Evolutionary conservation across 30 jellyfish, hydroid and myxozoan genomes (phyloP), one percentile per base, ranked within the genome.

Genomic region (Mastigias papua): DNA sequence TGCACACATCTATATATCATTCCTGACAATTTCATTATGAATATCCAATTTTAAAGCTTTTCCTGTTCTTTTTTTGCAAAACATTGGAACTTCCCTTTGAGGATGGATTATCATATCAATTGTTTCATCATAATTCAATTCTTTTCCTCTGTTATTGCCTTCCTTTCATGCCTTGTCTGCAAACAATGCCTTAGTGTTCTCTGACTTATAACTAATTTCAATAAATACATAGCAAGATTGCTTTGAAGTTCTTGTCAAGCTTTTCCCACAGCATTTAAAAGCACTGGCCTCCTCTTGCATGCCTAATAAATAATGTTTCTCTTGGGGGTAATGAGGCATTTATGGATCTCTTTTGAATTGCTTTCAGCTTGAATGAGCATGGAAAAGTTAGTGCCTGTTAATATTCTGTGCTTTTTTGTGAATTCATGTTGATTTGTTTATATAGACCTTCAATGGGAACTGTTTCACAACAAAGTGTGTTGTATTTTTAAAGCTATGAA

Each of bases 261-360:
- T 63, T n/a, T 63, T 63, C 74, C 74, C 74, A 63, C 74, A 63
- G 74, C 42, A 63, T 3, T 17, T 8, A 1, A 63, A 25, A 1
- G 3, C 46, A 10, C 74, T 5, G 21, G 21, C 26, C 21, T 17
- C 48, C 23, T 2, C 7, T 63, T 15, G 3, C 42, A 27, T 63
- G 7, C 26, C 74, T 17, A 2, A 6, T 63, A 22, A 20, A 25
- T 63, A 22, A 63, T 25, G 19, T 25, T 27, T 17, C 74, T 63
- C 74, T 25, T 2, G 42, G 26, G 74, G 3, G 25, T 54, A 54
- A 54, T 54, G 17, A 21, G 17, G 3, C 17, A 19, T 21, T 54
- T 19, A 54, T 6, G 16, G 23, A 10, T 54, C 27, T 54, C 27
- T 21, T 54, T 16, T 54, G 3, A 16, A 10, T 19, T 54, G 25